phyloP scores from a whole-genome alignment of 2,797 vertebrate genomes.

The Sphenodon punctatus region DNA sequence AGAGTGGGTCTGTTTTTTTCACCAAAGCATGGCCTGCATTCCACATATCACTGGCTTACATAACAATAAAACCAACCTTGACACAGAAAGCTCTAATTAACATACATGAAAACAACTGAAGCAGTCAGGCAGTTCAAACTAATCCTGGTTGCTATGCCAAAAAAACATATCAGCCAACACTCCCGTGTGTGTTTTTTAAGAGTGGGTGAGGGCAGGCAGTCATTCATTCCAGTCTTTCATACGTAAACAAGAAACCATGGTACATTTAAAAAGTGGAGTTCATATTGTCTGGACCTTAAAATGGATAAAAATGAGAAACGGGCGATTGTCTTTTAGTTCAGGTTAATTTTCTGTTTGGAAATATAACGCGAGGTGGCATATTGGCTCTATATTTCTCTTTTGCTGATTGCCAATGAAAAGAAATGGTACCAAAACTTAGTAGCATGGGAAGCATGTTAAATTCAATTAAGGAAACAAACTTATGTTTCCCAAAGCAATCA shows the following conservation, averaged over 20 bases:
- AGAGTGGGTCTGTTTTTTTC: constrained; percentile 17
- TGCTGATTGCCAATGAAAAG: not conserved
- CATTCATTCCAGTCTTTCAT: constrained; percentile 22
- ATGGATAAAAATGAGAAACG: not conserved
- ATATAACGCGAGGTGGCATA: not conserved
- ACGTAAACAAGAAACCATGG: constrained; percentile 33
- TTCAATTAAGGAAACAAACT: not conserved
- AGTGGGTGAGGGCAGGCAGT: constrained; percentile 36
- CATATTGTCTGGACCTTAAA: constrained; percentile 22
- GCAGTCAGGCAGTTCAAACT: constrained; percentile 36
- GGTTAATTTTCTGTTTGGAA: not conserved
- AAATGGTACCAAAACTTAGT: not conserved
- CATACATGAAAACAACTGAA: constrained; percentile 55
- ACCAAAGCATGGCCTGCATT: constrained; percentile 21
- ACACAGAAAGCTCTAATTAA: constrained; percentile 66
- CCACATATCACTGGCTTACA: constrained; percentile 60
- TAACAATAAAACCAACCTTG: constrained; percentile 64
- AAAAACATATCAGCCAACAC: constrained; percentile 37
- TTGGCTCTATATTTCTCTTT: not conserved
- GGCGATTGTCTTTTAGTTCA: not conserved
- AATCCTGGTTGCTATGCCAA: constrained; percentile 58
- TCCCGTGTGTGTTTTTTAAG: constrained; percentile 11
- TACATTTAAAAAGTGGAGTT: not conserved
- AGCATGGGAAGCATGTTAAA: not conserved
- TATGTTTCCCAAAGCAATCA: constrained; percentile 25